Conservation (phyloP, 2,888 invertebrate species). For the Trichopria drosophilae region DNA sequence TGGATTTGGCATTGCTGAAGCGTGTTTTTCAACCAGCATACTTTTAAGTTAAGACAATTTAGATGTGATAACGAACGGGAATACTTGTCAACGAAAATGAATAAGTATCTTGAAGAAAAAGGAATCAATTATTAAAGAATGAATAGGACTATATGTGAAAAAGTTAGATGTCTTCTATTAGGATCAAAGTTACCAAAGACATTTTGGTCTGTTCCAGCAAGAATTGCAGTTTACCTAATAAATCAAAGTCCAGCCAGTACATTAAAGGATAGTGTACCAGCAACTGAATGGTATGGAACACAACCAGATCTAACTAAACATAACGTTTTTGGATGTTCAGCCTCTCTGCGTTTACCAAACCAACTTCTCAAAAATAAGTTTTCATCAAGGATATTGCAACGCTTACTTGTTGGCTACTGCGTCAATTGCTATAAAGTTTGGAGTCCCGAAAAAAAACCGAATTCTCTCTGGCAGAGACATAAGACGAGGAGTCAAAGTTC, state of each 20-base stretch:
- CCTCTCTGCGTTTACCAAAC: slow-evolving; percentile 32
- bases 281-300: slow-evolving; percentile 33
- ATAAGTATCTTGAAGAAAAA: slow-evolving; percentile 32
- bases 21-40: too few relatives aligned
- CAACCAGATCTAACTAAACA: slow-evolving; percentile 37
- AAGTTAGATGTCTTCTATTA: slow-evolving; percentile 47
- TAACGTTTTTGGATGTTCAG: slow-evolving; percentile 36
- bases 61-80: slow-evolving; percentile 40
- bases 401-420: too few relatives aligned
- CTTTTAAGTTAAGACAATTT: slow-evolving; percentile 39
- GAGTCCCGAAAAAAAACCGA: too few relatives aligned
- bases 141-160: slow-evolving; percentile 46
- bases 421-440: too few relatives aligned
- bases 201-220: slow-evolving; percentile 47
- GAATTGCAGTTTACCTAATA: slow-evolving; percentile 35
- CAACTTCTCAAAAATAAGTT: too few relatives aligned
- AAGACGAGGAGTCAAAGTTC: too few relatives aligned
- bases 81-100: slow-evolving; percentile 37
- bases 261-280: slow-evolving; percentile 31
- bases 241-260: slow-evolving; percentile 37
- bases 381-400: too few relatives aligned
- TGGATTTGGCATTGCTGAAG: too few relatives aligned
- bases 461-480: too few relatives aligned
- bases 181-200: slow-evolving; percentile 43
- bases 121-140: slow-evolving; percentile 38